Percentiles rank a stretch among this genome's conserved stretches.
Evolutionary conservation across 2,113 vertebrate genomes (phyloP).

Genomic region (Polyodon spathula): DNA sequence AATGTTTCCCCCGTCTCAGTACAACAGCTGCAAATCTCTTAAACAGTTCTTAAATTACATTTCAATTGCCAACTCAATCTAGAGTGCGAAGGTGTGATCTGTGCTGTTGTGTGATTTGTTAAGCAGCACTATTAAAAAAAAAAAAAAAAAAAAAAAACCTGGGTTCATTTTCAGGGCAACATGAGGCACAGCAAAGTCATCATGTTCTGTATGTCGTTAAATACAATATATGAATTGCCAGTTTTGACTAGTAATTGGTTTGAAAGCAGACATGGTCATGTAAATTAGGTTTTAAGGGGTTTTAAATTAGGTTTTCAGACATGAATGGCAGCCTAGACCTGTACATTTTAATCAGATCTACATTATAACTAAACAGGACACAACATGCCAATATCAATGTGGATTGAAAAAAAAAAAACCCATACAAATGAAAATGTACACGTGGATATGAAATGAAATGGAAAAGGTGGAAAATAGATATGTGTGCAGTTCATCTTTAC

Average conservation of each 20-base stretch:
- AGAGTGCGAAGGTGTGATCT: background rate
- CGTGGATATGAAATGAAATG: background rate
- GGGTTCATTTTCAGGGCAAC: background rate
- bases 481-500: no score
- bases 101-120: background rate
- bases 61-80: background rate
- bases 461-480: background rate
- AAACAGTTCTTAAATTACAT: background rate
- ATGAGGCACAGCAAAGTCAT: background rate
- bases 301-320: no score
- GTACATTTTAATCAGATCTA: background rate
- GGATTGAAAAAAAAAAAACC: background rate
- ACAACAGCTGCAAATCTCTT: background rate
- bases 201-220: background rate
- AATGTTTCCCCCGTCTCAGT: constrained; percentile 2
- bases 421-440: no score
- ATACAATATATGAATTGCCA: background rate
- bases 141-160: background rate
- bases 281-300: background rate
- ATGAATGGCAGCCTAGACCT: background rate
- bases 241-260: background rate
- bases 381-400: background rate
- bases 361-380: background rate
- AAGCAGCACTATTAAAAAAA: constrained; percentile 6
- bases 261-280: background rate